These are phyloP conservation scores for Pristis pectinata DNA, from an alignment of 2,797 vertebrate species.

Conservation along the genomic window DNA sequence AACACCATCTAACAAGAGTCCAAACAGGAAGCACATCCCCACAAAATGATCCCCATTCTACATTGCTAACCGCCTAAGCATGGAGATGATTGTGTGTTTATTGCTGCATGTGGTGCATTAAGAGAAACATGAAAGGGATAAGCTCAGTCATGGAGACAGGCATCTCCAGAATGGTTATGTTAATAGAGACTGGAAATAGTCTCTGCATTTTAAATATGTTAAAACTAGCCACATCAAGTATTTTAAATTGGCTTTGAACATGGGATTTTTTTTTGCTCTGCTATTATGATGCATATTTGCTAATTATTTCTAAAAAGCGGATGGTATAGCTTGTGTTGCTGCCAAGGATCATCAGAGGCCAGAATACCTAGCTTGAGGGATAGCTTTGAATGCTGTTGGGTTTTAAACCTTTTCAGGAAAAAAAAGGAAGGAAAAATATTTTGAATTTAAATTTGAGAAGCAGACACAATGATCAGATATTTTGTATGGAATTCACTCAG, in stretches of 20 bases:
- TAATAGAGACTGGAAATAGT: constrained; percentile 37
- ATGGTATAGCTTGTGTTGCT: background rate
- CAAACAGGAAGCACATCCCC: background rate
- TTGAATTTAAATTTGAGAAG: background rate
- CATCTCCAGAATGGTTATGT: constrained; percentile 32
- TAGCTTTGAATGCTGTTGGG: background rate
- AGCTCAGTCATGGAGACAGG: constrained; percentile 31
- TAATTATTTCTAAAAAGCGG: constrained; percentile 31
- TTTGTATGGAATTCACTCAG: background rate
- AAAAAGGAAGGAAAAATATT: constrained; percentile 12
- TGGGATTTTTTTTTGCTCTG: background rate
- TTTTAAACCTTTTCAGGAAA: background rate
- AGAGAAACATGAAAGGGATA: constrained; percentile 31
- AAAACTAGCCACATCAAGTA: constrained; percentile 36
- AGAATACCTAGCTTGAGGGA: background rate
- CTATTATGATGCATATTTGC: constrained; percentile 34
- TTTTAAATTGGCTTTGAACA: constrained; percentile 37
- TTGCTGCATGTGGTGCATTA: background rate
- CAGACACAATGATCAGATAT: background rate
- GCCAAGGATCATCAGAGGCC: background rate
- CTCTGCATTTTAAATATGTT: constrained; percentile 36
- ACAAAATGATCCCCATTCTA: background rate
- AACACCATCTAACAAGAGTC: background rate
- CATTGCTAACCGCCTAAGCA: background rate
- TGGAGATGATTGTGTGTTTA: background rate